phyloP scores from a whole-genome alignment of 1,140 invertebrate genomes.

The Zaprionus camerounensis region DNA sequence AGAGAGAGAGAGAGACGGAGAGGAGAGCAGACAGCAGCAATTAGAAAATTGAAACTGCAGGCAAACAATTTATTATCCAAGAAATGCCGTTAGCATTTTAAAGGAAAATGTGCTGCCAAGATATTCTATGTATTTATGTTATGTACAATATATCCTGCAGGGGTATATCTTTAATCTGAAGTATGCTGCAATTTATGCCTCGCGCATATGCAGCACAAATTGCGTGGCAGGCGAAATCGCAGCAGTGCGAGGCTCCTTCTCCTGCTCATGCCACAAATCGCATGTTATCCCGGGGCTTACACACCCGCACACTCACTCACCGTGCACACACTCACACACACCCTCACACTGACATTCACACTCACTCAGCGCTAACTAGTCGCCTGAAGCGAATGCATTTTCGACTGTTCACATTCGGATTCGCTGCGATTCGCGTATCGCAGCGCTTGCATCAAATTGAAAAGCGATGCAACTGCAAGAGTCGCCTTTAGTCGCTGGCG shows the following conservation, averaged over 20 bases:
- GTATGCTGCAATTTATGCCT: conserved; percentile 5
- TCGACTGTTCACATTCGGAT: conserved; percentile 50
- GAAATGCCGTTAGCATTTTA: neutral
- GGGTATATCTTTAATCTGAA: conserved; percentile 3
- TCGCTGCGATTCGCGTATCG: conserved; percentile 23
- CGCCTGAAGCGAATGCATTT: conserved; percentile 27
- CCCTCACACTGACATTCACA: neutral
- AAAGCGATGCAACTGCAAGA: conserved; percentile 28
- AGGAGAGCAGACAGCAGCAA: neutral
- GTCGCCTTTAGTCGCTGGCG: neutral
- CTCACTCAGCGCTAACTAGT: neutral
- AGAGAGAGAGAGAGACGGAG: neutral
- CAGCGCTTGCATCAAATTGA: conserved; percentile 44
- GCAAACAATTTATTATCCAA: conserved; percentile 16
- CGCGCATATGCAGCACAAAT: neutral
- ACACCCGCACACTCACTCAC: conserved; percentile 6
- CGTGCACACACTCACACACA: neutral
- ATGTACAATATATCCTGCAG: neutral
- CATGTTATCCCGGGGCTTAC: conserved; percentile 38
- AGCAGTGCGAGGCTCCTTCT: neutral
- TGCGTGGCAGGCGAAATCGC: neutral
- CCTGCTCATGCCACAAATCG: conserved; percentile 23
- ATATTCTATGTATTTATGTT: neutral
- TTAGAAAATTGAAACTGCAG: conserved; percentile 21
- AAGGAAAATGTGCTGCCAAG: neutral